phyloP scores from a whole-genome alignment of 2,797 vertebrate genomes.

The Syndactyla subalaris region DNA sequence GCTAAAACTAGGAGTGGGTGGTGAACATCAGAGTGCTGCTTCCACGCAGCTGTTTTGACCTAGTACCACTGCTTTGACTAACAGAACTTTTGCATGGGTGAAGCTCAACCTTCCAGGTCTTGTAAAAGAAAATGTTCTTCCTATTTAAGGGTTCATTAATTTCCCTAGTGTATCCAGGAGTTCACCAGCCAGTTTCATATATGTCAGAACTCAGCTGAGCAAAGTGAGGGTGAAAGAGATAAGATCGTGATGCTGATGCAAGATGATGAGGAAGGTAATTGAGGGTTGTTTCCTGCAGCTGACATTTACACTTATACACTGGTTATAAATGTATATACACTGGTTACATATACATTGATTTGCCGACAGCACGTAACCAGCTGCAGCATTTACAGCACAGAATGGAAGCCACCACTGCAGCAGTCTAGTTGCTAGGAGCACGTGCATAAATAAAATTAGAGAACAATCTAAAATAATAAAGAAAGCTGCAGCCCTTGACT shows the following conservation, averaged over 20 bases:
- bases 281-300: background rate
- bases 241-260: accelerated
- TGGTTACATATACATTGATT: background rate
- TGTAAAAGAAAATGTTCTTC: background rate
- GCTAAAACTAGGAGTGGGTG: background rate
- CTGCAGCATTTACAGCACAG: background rate
- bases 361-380: background rate
- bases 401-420: background rate
- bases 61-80: background rate
- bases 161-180: background rate
- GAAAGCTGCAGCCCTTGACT: background rate
- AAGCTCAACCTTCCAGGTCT: background rate
- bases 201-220: background rate
- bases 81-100: too few relatives aligned
- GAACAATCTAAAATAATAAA: conserved; percentile 31
- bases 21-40: background rate
- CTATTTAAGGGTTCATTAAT: background rate
- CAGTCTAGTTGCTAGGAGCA: background rate
- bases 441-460: background rate
- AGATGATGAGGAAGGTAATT: accelerated
- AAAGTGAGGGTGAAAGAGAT: background rate
- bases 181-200: accelerated
- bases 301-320: background rate
- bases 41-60: background rate
- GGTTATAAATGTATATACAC: background rate